phyloP scores from a whole-genome alignment of 2,113 vertebrate genomes.

The Narcine bancroftii region DNA sequence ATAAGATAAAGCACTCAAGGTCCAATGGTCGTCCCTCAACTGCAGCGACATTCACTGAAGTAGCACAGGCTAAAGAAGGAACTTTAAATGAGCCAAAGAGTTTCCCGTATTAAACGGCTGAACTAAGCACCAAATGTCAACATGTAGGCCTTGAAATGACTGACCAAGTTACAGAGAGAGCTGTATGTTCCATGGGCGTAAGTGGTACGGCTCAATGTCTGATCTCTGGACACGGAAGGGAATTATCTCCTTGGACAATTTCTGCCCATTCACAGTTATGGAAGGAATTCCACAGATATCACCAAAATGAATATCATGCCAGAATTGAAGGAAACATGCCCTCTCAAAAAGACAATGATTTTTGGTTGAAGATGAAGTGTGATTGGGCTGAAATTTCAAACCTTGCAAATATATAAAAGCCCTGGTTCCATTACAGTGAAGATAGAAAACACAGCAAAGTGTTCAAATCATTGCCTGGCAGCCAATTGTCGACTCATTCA shows the following conservation, averaged over 20 bases:
- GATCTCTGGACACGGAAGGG: neutral
- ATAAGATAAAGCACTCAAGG: neutral
- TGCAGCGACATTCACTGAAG: neutral
- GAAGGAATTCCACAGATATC: neutral
- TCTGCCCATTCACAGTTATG: neutral
- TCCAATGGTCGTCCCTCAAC: too few relatives aligned
- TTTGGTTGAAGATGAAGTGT: neutral
- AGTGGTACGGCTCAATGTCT: neutral
- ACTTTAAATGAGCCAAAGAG: neutral
- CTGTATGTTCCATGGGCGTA: neutral
- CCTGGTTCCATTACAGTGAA: slow-evolving; percentile 22
- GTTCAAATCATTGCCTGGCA: slow-evolving; percentile 11
- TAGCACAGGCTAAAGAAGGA: neutral
- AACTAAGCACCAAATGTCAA: neutral
- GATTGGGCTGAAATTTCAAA: neutral
- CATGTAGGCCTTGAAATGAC: too few relatives aligned
- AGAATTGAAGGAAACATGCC: neutral
- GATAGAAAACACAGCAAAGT: neutral
- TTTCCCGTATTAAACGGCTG: neutral
- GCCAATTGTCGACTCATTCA: neutral
- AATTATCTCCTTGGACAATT: neutral
- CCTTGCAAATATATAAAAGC: neutral
- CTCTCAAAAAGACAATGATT: neutral
- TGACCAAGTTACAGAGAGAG: neutral
- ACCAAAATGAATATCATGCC: neutral